Base-by-base conservation (phyloP, 2,888 invertebrate species). In the Gnatocerus cornutus region DNA sequence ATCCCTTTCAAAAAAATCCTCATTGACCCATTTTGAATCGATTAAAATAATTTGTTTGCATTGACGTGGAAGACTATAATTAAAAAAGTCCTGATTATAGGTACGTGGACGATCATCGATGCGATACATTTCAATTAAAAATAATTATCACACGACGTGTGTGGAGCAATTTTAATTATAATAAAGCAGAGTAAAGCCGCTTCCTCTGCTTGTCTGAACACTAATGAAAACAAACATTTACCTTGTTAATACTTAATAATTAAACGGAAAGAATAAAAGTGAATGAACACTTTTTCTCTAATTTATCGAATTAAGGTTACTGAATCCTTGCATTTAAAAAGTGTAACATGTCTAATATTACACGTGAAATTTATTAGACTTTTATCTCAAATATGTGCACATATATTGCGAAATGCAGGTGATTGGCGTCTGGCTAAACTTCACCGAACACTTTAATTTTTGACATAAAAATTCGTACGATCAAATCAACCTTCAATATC, bases 321-420 rank as follows among this genome's bases (percentile, higher is more conserved):
- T 45, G 58, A 58, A 58, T 58, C 58, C 58, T 58, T 58, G 58
- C 58, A 30, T 45, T 58, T 58, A 29, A 58, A 58, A 58, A 45
- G 45, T 58, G 45, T 45, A 58, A 45, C 56, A 41, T 56, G 53
- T 53, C 53, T 33, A 48, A 13, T 53, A 53, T 33, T 37, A 53
- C 37, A 37, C 13, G 14, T 37, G 14, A 37, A 53, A 53, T 53
- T 53, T 53, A 53, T 53, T 53, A n/a, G 37, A 53, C 53, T 53
- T 53, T 53, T 53, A 53, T 53, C 37, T 53, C 37, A 37, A 48
- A 37, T 33, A 53, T 53, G 53, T 33, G 33, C 37, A 53, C 14
- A 16, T 53, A 14, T 53, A 3, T 53, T 33, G 53, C 14, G 37
- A 53, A 4, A 53, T n/a, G 53, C 12, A 46, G 37, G 37, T 37